Percentiles rank a stretch among this genome's conserved stretches.
Evolutionary conservation across 2,113 vertebrate genomes (phyloP).

Genomic region (Noturus placidus): DNA sequence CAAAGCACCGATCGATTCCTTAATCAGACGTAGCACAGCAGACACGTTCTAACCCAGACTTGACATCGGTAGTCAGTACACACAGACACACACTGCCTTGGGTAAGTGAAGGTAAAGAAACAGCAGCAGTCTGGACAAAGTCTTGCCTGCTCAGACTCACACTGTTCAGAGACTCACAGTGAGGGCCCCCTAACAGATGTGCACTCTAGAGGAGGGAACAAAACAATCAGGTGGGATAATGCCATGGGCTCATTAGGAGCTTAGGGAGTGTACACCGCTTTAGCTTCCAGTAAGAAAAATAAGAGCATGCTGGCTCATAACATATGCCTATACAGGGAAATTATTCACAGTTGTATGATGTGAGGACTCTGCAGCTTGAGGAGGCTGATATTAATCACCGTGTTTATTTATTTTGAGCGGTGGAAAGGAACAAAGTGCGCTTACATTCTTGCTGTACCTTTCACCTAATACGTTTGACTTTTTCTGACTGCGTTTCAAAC

Average conservation of each 20-base stretch:
- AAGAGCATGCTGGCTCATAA: slow-evolving; percentile 13
- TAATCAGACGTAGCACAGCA: slow-evolving; percentile 48
- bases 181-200: slow-evolving; percentile 28
- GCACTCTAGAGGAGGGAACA: slow-evolving; percentile 13
- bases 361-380: neutral
- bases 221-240: slow-evolving; percentile 19
- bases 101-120: slow-evolving; percentile 48
- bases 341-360: neutral
- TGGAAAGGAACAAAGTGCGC: neutral
- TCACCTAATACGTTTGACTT: neutral
- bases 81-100: slow-evolving; percentile 6
- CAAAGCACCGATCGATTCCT: slow-evolving; percentile 44
- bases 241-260: slow-evolving; percentile 39
- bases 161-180: slow-evolving; percentile 34
- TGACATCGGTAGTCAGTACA: slow-evolving; percentile 34
- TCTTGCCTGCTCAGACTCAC: slow-evolving; percentile 33
- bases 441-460: neutral
- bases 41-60: slow-evolving; percentile 47
- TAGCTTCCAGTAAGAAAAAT: slow-evolving; percentile 11
- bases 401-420: neutral
- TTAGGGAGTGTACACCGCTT: slow-evolving; percentile 4
- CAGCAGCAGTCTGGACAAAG: slow-evolving; percentile 44
- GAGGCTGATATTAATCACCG: neutral
- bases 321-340: slow-evolving; percentile 9
- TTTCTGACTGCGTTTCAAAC: neutral